Evolutionary conservation across 1,140 invertebrate species (phyloP).

Genomic region (Calliphora vicina): DNA sequence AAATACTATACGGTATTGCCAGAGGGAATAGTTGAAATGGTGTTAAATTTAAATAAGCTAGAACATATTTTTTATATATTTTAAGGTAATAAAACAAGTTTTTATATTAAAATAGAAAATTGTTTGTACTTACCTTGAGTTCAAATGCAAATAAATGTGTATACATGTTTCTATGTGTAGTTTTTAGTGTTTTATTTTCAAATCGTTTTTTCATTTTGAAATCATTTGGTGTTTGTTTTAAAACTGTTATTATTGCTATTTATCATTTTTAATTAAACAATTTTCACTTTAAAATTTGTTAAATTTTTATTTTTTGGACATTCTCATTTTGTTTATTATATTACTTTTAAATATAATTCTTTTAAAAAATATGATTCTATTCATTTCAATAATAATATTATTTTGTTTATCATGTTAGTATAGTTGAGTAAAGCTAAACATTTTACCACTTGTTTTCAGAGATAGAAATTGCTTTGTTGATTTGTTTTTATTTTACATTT

Average conservation of each 20-base stretch:
- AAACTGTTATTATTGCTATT: constrained; percentile 10
- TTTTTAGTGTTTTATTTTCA: constrained; percentile 14
- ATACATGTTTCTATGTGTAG: neutral
- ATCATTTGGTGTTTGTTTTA: constrained; percentile 16
- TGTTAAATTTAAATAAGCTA: no score
- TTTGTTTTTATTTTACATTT: neutral
- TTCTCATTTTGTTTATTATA: neutral
- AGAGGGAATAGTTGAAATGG: no score
- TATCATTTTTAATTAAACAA: neutral
- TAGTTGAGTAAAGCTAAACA: neutral
- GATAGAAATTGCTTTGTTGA: neutral
- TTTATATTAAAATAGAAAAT: no score
- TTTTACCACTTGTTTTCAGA: neutral
- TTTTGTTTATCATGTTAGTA: neutral
- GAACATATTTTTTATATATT: no score
- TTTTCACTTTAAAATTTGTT: neutral
- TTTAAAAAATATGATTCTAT: neutral
- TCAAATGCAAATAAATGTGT: no score
- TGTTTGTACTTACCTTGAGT: no score
- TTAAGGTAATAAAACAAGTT: no score
- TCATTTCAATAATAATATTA: neutral
- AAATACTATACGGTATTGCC: no score
- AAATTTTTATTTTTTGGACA: neutral
- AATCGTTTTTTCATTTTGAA: constrained; percentile 1
- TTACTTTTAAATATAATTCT: neutral